Conservation (phyloP, 2,113 vertebrate genomes). For the Platichthys flesus region DNA sequence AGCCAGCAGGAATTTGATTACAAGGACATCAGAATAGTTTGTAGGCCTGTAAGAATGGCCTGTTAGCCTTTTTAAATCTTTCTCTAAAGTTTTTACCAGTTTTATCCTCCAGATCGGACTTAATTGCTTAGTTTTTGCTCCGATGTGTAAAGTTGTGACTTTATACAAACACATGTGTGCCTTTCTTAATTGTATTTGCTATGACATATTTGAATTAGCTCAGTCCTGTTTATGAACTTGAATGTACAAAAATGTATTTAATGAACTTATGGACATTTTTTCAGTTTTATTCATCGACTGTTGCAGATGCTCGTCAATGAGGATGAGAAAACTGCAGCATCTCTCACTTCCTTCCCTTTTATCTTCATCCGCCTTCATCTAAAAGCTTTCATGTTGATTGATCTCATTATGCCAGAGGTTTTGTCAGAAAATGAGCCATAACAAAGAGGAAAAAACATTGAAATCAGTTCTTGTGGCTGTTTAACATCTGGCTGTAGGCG, state of each 20-base stretch:
- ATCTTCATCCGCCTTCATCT: slow-evolving; percentile 59
- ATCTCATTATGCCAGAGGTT: slow-evolving; percentile 67
- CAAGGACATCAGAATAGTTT: too few relatives aligned
- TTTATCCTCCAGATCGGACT: neutral
- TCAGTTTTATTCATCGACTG: too few relatives aligned
- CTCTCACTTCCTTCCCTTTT: slow-evolving; percentile 24
- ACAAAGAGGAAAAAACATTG: slow-evolving; percentile 7
- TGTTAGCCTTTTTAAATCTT: neutral
- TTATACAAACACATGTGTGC: neutral
- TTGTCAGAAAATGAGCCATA: slow-evolving; percentile 61
- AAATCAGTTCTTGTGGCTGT: slow-evolving; percentile 41
- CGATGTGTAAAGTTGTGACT: neutral
- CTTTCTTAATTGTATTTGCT: neutral
- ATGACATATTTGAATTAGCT: neutral
- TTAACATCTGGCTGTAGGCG: slow-evolving; percentile 65
- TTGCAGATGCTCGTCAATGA: too few relatives aligned
- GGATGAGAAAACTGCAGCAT: neutral
- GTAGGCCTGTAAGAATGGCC: too few relatives aligned
- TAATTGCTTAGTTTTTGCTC: neutral
- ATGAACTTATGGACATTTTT: slow-evolving; percentile 8
- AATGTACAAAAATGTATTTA: neutral
- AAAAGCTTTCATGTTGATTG: slow-evolving; percentile 64
- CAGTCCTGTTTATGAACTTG: neutral
- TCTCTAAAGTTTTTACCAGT: neutral
- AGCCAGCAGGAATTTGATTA: too few relatives aligned